These are phyloP conservation scores for Cyphomyrmex costatus DNA, from an alignment of 1,140 invertebrate genomes.

Conservation along the genomic window DNA sequence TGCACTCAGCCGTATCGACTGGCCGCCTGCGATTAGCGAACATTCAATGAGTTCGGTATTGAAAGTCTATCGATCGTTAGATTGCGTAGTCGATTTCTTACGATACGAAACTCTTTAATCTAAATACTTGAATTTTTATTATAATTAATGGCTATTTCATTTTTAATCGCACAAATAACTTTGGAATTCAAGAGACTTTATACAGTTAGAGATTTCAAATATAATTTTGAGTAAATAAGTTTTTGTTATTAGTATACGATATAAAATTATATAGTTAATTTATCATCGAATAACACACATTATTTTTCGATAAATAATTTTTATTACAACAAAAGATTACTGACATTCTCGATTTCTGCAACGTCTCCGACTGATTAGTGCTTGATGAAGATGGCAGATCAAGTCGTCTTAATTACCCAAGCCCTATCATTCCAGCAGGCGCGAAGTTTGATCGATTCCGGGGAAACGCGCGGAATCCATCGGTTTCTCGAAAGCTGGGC, in stretches of 20 bases:
- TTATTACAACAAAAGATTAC: not conserved
- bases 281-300: not conserved
- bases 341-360: too few relatives aligned
- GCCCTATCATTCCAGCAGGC: conserved; percentile 67
- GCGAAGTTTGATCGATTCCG: conserved; percentile 76
- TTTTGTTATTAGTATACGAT: not conserved
- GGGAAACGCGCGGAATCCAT: conserved; percentile 75
- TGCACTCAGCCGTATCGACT: conserved; percentile 62
- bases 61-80: conserved; percentile 8
- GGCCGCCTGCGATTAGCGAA: conserved; percentile 34
- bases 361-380: conserved; percentile 1
- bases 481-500: conserved; percentile 76
- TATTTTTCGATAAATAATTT: not conserved
- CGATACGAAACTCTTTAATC: not conserved
- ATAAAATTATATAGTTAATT: not conserved
- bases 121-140: not conserved
- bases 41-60: not conserved
- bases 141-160: not conserved
- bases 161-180: not conserved
- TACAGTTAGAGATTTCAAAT: not conserved
- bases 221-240: not conserved
- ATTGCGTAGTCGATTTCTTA: not conserved
- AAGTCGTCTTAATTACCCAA: conserved; percentile 72
- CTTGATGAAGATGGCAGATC: conserved; percentile 69
- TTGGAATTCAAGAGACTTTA: not conserved